Base-by-base conservation (phyloP, 2,797 vertebrate genomes). In the Poecilia velifera region DNA sequence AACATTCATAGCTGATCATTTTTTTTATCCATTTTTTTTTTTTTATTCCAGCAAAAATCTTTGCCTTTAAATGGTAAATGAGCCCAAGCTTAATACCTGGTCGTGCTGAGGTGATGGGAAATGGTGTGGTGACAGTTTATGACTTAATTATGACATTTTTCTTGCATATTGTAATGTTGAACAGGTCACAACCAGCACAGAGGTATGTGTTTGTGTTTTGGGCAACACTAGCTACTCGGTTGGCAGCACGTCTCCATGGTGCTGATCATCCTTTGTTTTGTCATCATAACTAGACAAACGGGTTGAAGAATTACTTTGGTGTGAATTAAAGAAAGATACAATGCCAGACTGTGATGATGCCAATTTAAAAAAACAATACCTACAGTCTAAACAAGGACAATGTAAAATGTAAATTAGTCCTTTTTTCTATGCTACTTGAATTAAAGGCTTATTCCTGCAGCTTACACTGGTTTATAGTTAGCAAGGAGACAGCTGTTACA, bases 241-340 rank as follows among this genome's bases (percentile, higher is more conserved):
- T 77, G 43, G 22, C 36, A 78, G 46, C 73, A 36, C 1, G 0
- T 83, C 73, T 57, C 66, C 64, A 68, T 55, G 51, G 31, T 20
- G 55, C 47, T 36, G 7, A 64, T 71, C 78, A 1, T 72, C 55
- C 22, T 70, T 78, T 81, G 55, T 59, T 47, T 76, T 47, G 43
- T 4, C 71, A 66, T 82, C 68, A 39, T 46, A 74, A 49, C 55
- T 77, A 57, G 55, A 31, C 47, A 47, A 45, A 4, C 57, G 36
- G 53, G 34, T 71, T 25, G 51, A 31, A 62, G 59, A 9, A 5
- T 72, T 77, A 68, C 47, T 36, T 20, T 9, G 28, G 20, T 28
- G 14, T 25, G 25, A 41, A 43, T 51, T 16, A 70, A 80, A 49
- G 18, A 28, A 25, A 43, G 46, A 49, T 20, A 57, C 46, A 76